Conservation (phyloP, 2,113 vertebrate genomes). For the Lycaon pictus region DNA sequence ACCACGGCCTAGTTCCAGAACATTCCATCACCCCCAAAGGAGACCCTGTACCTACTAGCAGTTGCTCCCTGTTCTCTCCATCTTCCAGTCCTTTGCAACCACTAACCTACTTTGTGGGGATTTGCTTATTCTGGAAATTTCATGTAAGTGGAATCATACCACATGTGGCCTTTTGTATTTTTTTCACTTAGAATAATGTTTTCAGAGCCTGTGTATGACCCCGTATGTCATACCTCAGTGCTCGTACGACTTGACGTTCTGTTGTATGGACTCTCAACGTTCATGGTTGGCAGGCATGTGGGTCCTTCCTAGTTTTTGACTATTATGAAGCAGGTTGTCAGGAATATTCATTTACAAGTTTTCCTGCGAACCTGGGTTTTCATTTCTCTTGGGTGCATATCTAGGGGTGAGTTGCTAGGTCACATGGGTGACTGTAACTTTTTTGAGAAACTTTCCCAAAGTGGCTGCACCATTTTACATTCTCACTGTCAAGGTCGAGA, state of each 20-base stretch:
- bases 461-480: background rate
- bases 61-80: background rate
- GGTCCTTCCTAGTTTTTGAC: background rate
- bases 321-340: background rate
- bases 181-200: background rate
- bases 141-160: background rate
- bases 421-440: background rate
- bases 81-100: background rate
- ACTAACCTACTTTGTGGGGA: background rate
- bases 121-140: background rate
- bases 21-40: background rate
- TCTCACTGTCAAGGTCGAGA: background rate
- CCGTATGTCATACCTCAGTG: background rate
- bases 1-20: background rate
- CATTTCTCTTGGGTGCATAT: background rate
- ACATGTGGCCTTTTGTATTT: background rate
- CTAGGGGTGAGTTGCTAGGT: background rate
- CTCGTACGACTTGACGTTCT: background rate
- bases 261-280: background rate
- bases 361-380: background rate
- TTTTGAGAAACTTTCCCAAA: background rate
- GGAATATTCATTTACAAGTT: background rate
- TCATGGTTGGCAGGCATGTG: background rate
- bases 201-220: background rate
- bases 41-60: background rate